Percentiles rank a stretch among this genome's conserved stretches.
These are phyloP conservation scores for Cephalopterus ornatus DNA, from an alignment of 2,113 vertebrate genomes.

Conservation along the genomic window DNA sequence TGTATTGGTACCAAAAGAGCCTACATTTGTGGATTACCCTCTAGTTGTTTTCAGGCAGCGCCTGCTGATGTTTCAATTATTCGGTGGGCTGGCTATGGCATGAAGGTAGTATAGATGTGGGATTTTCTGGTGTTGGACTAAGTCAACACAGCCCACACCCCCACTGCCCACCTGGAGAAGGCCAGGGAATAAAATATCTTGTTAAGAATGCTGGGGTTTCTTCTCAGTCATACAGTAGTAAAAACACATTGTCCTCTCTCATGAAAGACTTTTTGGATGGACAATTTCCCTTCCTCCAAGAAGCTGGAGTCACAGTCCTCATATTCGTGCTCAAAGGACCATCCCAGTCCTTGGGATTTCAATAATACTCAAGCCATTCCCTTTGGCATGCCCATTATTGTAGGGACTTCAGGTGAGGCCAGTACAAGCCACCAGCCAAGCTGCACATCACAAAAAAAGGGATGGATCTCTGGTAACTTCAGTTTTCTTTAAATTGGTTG, in stretches of 20 bases:
- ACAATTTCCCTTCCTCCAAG: not conserved
- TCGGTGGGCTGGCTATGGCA: not conserved
- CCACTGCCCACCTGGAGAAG: not conserved
- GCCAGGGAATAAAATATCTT: not conserved
- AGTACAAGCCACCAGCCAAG: not conserved
- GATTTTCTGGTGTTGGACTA: not conserved
- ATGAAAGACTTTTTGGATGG: not conserved
- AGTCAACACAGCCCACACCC: not conserved
- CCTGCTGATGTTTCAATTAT: slow-evolving; percentile 4
- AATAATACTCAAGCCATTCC: not conserved
- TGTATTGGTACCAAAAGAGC: not conserved
- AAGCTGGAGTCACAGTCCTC: not conserved
- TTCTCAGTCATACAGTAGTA: not conserved
- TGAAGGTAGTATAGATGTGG: not conserved
- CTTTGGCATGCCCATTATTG: not conserved
- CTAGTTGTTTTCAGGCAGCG: not conserved
- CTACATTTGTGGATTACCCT: not conserved
- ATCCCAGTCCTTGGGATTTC: not conserved
- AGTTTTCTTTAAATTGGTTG: not conserved
- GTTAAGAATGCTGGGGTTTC: not conserved
- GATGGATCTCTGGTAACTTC: not conserved
- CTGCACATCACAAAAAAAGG: not conserved
- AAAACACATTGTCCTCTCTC: not conserved
- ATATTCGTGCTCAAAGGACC: not conserved
- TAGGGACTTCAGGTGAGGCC: not conserved